These are phyloP conservation scores for Helicolenus hilgendorfi DNA, from an alignment of 2,797 vertebrate genomes.

Conservation along the genomic window DNA sequence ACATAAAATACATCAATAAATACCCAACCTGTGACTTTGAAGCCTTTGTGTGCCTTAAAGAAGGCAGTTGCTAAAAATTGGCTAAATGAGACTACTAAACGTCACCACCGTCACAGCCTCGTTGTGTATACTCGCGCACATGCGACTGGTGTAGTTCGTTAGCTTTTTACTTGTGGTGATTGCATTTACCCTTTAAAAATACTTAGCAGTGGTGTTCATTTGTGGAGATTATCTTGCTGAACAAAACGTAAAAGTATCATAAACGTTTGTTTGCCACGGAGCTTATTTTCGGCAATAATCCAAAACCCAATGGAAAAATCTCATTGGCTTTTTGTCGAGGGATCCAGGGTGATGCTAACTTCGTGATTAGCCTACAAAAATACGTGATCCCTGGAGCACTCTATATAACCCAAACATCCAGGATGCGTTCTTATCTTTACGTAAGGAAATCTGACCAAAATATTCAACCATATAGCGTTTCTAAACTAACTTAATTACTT, in stretches of 20 bases:
- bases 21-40: too few relatives aligned
- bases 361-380: not conserved
- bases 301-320: not conserved
- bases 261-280: not conserved
- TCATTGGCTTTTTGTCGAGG: not conserved
- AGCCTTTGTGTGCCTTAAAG: too few relatives aligned
- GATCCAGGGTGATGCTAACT: not conserved
- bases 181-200: too few relatives aligned
- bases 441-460: not conserved
- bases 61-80: too few relatives aligned
- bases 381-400: not conserved
- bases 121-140: too few relatives aligned
- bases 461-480: not conserved
- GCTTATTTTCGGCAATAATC: not conserved
- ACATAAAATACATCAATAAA: too few relatives aligned
- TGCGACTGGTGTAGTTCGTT: too few relatives aligned
- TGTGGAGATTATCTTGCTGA: too few relatives aligned
- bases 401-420: not conserved
- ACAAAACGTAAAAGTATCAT: not conserved
- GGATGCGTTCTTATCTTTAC: not conserved
- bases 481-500: slow-evolving; percentile 33
- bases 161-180: too few relatives aligned
- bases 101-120: too few relatives aligned
- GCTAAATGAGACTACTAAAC: too few relatives aligned
- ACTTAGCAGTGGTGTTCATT: too few relatives aligned